These are phyloP conservation scores for Machimus atricapillus DNA, from an alignment of 2,888 invertebrate genomes.

Conservation along the genomic window DNA sequence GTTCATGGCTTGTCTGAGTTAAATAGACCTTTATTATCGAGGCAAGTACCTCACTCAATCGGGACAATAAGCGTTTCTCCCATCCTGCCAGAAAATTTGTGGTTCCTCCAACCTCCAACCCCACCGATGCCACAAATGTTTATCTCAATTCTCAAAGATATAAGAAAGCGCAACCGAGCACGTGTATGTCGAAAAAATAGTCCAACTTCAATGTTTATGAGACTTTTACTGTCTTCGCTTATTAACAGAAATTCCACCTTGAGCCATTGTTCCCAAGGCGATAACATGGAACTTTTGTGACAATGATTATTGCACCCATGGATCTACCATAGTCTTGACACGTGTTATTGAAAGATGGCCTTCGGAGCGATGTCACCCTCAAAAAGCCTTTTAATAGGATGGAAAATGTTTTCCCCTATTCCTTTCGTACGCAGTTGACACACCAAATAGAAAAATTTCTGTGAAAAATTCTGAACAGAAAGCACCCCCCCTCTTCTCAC, in stretches of 20 bases:
- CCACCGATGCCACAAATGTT: background rate
- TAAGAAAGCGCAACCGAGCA: background rate
- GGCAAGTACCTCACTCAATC: background rate
- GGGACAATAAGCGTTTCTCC: background rate
- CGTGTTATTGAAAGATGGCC: background rate
- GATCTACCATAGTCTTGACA: background rate
- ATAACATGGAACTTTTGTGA: background rate
- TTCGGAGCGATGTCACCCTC: background rate
- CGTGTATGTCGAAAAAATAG: background rate
- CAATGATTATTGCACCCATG: background rate
- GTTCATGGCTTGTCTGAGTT: background rate
- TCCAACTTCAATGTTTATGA: background rate
- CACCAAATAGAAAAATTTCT: background rate
- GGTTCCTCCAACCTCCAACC: background rate
- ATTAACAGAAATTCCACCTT: background rate
- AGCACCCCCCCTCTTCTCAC: background rate
- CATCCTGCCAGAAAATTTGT: background rate
- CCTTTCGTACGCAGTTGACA: background rate
- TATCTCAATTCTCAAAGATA: background rate
- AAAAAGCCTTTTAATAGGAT: background rate
- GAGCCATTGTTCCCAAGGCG: background rate
- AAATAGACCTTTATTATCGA: background rate
- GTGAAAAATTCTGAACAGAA: background rate
- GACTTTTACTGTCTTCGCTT: background rate
- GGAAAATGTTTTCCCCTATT: background rate